Base-by-base conservation (phyloP, 1,140 invertebrate species). In the Chironomus striatipennis region DNA sequence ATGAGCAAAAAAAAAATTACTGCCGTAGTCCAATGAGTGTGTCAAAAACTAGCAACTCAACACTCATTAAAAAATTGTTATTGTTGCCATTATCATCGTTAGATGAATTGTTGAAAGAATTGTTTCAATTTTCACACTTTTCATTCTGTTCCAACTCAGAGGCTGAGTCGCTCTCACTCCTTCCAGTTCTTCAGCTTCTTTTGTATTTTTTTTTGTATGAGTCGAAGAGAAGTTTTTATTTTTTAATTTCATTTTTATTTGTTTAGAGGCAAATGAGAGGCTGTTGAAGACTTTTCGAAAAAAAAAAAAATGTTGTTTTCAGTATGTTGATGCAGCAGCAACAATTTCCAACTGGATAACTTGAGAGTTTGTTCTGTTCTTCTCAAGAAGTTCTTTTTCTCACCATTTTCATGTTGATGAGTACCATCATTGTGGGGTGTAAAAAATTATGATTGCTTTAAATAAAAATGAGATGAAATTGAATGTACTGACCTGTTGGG, bases 41-140 rank as follows among this genome's bases (percentile, higher is more conserved):
- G 47, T 57, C 47, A 57, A 57, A 57, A 57, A 57, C 47, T 57
- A 57, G 47, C 47, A 57, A 57, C 47, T 57, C 47, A 57, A 57
- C 47, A 57, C 47, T 57, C 47, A 57, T 57, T 57, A 57, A 57
- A 34, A 34, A 12, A 57, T 57, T 57, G 12, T n/a, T 57, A n/a
- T 57, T n/a, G n/a, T 12, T 57, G 12, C 47, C 12, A 57, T 15
- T 10, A 57, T n/a, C 12, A 57, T n/a, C 5, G 47, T 57, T n/a
- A n/a, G n/a, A n/a, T n/a, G 12, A 34, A 34, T 57, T 57, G 12
- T 57, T 47, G 2, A 9, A 47, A 15, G 43, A 47, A 47, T 43
- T 43, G 42, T 43, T 43, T 43, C 42, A 43, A 43, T 57, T 57
- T 57, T 57, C 47, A 57, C 47, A 57, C 47, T 57, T 57, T 57